Evolutionary conservation across 2,797 vertebrate species (phyloP).

Genomic region (Falco rusticolus): DNA sequence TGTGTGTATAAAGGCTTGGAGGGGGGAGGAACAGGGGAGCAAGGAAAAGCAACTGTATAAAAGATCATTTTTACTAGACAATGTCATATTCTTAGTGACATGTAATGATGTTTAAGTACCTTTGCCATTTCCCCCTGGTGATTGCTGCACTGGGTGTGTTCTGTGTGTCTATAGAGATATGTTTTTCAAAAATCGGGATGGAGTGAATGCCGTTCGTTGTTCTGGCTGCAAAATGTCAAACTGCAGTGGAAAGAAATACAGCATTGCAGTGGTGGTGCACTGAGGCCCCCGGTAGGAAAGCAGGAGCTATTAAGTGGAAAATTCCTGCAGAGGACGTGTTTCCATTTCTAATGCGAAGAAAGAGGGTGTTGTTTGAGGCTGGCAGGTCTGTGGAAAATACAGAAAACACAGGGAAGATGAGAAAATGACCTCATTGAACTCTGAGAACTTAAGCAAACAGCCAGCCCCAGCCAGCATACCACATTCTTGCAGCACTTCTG

Average conservation of each 20-base stretch:
- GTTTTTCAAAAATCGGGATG: slow-evolving; percentile 42
- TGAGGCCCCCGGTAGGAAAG: slow-evolving; percentile 81
- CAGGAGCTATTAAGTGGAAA: slow-evolving; percentile 82
- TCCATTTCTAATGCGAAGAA: slow-evolving; percentile 84
- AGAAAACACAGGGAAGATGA: slow-evolving; percentile 80
- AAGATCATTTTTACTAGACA: slow-evolving; percentile 28
- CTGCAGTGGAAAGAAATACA: slow-evolving; percentile 84
- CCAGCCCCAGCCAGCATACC: slow-evolving; percentile 44
- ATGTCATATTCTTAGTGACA: slow-evolving; percentile 32
- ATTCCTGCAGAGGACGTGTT: slow-evolving; percentile 84
- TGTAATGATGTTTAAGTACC: slow-evolving; percentile 49
- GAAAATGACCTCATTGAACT: slow-evolving; percentile 82
- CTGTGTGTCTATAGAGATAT: neutral
- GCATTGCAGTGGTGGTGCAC: slow-evolving; percentile 79
- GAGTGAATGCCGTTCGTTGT: slow-evolving; percentile 80
- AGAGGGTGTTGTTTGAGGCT: slow-evolving; percentile 82
- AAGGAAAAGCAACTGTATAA: neutral
- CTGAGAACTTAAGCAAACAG: slow-evolving; percentile 76
- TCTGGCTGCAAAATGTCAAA: slow-evolving; percentile 78
- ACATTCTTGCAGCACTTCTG: slow-evolving; percentile 25
- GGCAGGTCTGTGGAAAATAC: slow-evolving; percentile 80
- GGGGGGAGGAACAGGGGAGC: neutral
- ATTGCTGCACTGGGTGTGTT: slow-evolving; percentile 51
- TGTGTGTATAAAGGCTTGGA: neutral
- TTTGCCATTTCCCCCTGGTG: slow-evolving; percentile 7